A percentile compares a stretch with the other conserved stretches of the same genome.
These are phyloP conservation scores for Coreoperca whiteheadi DNA, from an alignment of 2,113 vertebrate genomes.

Conservation along the genomic window DNA sequence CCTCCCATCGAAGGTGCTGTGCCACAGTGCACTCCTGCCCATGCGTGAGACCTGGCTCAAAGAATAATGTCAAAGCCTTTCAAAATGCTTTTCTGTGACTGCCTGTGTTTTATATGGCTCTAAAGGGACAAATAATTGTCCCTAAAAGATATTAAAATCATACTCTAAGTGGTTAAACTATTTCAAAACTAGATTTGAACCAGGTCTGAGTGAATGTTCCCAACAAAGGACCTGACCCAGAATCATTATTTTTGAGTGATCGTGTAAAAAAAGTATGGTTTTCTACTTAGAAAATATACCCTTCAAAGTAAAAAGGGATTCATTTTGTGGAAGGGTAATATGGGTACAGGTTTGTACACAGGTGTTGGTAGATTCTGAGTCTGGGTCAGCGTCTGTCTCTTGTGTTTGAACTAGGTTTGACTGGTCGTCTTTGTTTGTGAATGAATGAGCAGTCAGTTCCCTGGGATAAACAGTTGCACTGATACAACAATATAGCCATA, in stretches of 20 bases:
- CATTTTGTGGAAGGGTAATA: not conserved
- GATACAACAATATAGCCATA: not conserved
- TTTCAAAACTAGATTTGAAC: conserved; percentile 33
- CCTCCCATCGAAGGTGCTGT: conserved; percentile 62
- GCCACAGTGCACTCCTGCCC: conserved; percentile 58
- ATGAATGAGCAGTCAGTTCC: not conserved
- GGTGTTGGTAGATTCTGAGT: conserved; percentile 7
- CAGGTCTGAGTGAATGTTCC: conserved; percentile 27
- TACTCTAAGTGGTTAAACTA: not conserved
- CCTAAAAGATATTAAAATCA: not conserved
- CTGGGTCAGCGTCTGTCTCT: conserved; percentile 49
- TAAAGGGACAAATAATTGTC: not conserved
- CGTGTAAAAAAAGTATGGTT: not conserved
- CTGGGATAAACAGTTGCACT: not conserved
- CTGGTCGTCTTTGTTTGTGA: not conserved
- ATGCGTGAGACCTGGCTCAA: conserved; percentile 61
- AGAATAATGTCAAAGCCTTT: conserved; percentile 17
- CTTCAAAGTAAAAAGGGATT: not conserved
- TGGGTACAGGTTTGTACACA: not conserved
- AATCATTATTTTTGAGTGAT: conserved; percentile 1
- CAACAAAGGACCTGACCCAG: conserved; percentile 36
- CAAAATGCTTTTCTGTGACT: not conserved
- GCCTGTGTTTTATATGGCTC: not conserved
- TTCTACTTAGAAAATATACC: not conserved
- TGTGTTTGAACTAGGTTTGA: conserved; percentile 25